Base-by-base conservation (phyloP, 2,888 invertebrate species). In the Sphecodes monilicornis region DNA sequence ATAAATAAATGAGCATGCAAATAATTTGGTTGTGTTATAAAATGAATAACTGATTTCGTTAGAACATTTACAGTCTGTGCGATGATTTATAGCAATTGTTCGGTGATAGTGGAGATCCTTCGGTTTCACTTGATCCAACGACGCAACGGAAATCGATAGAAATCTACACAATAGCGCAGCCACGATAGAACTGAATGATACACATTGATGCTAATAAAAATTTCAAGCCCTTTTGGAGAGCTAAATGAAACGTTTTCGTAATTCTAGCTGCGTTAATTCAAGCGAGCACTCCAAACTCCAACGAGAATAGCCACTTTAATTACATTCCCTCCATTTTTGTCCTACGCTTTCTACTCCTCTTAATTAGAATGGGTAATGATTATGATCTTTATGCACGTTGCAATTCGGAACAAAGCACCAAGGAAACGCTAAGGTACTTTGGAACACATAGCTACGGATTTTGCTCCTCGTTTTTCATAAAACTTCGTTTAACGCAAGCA, bases 241-340 rank as follows among this genome's bases (percentile, higher is more conserved):
- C 36, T 39, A 50, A 73, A 73, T 22, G n/a, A 29, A 73, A 76
- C 26, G 36, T 43, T 75, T 54, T 18, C 18, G 6, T 54, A 57
- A n/a, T 57, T 79, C 43, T 43, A 11, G 16, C 46, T 32, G 32
- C 22, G 71, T 36, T 78, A 79, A 74, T 75, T 57, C 10, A 41
- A 36, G n/a, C 46, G 16, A 66, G 18, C 32, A 73, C 46, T 50
- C 36, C 46, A 46, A 73, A 50, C 46, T 50, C 46, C 22, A 75
- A 75, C 39, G 76, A 77, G 29, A 80, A 71, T 29, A 70, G 29
- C 46, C 13, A 46, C 43, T 68, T 76, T 76, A 70, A 80, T 76
- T 80, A 29, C 39, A 46, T 60, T 76, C 46, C 5, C 5, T 46
- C 29, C 43, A 50, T 80, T 69, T 54, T 57, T 68, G 43, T 54